Base-by-base conservation (phyloP, 2,797 vertebrate species). In the Gambelia wislizenii region DNA sequence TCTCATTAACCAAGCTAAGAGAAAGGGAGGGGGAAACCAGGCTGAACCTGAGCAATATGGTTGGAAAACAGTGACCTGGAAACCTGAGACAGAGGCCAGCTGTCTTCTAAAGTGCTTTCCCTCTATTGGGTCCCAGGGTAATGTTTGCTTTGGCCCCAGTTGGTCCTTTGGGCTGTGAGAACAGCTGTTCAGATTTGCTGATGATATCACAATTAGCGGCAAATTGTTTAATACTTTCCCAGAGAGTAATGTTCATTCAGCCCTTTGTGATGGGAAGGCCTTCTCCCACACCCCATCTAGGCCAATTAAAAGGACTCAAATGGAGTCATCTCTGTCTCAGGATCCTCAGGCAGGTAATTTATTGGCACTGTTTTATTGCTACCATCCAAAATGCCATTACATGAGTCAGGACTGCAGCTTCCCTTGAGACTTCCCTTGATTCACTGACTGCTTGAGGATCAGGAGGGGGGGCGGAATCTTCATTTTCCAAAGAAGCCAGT, bases 171-270 rank as follows among this genome's bases (percentile, higher is more conserved):
- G 27, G 80, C 67, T 33, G 61, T 33, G 12, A 56, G 84, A 90
- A 92, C 95, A 95, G 92, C 95, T 94, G 94, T 91, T 95, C 90
- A 90, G 90, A 90, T 92, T 89, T 77, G 89, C 92, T 92, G 91
- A 69, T 87, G 95, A 94, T 95, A 95, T 95, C 92, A 85, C 0
- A 6, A 92, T 95, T 95, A 95, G 90, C 84, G 86, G 94, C 89
- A 93, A 94, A 95, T 93, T 92, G 90, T 78, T 92, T 95, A 95
- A 94, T 89, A 84, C 92, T 94, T 95, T 95, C 92, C 90, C 88
- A 92, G 87, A 0, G 2, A 93, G 84, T 79, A 69, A 89, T 81
- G 90, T 0, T 3, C 42, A 20, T 0, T 1, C 76, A 61, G 30
- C 1, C 2, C 69, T 0, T 89, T 8, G 39, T 80, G 77, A 92